A percentile compares a stretch with the other conserved stretches of the same genome.
Evolutionary conservation across 1,140 invertebrate species (phyloP).

Genomic region (Mamestra configurata): DNA sequence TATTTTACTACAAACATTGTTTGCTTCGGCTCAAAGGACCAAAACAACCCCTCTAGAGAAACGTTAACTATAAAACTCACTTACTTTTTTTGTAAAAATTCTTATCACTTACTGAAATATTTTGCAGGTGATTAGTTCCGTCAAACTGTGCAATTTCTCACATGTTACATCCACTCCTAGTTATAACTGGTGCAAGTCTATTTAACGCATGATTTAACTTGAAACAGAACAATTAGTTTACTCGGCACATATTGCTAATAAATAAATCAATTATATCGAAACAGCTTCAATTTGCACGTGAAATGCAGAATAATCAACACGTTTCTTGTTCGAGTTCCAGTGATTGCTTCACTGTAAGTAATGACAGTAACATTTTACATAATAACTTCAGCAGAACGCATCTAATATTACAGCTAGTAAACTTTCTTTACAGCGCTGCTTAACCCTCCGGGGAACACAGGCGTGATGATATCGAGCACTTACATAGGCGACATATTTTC

Average conservation of each 20-base stretch:
- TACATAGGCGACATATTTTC: too few relatives aligned
- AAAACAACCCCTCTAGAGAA: too few relatives aligned
- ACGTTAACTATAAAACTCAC: too few relatives aligned
- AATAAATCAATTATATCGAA: constrained; percentile 8
- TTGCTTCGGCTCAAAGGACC: too few relatives aligned
- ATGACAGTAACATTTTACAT: background rate
- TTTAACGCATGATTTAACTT: constrained; percentile 15
- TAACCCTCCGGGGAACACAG: too few relatives aligned
- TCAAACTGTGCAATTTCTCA: background rate
- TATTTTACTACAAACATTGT: too few relatives aligned
- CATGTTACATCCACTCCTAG: background rate
- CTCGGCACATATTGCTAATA: background rate
- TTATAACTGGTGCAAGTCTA: background rate
- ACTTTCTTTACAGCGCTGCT: too few relatives aligned
- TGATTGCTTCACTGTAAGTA: background rate
- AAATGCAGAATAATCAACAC: background rate
- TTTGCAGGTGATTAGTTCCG: background rate
- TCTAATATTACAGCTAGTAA: too few relatives aligned
- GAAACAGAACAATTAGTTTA: constrained; percentile 5
- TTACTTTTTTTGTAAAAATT: too few relatives aligned
- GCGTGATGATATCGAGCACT: too few relatives aligned
- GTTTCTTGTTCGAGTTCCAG: background rate
- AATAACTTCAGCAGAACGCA: too few relatives aligned
- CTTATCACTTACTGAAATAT: too few relatives aligned
- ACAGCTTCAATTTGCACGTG: constrained; percentile 1